phyloP scores from a whole-genome alignment of 2,797 vertebrate genomes.

The Craterocephalus amniculus region DNA sequence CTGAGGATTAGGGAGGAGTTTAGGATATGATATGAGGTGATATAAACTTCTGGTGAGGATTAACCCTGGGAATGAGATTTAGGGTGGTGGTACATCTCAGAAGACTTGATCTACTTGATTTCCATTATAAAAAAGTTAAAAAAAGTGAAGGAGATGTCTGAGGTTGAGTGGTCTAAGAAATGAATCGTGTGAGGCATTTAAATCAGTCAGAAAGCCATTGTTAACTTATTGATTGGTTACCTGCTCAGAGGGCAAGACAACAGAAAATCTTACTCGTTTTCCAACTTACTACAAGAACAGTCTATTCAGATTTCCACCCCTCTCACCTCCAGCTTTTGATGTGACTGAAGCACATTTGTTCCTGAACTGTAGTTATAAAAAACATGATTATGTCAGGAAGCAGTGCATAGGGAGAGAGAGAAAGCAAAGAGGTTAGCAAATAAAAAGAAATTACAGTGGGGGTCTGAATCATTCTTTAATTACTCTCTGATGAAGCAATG shows the following conservation, averaged over 20 bases:
- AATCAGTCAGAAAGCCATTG: no score
- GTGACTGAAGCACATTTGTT: not conserved
- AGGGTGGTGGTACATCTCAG: not conserved
- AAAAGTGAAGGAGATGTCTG: not conserved
- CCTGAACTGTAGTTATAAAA: not conserved
- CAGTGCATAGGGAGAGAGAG: not conserved
- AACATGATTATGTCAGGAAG: not conserved
- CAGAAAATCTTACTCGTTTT: not conserved
- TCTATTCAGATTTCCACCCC: no score
- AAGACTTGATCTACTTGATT: not conserved
- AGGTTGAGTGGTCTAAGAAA: not conserved
- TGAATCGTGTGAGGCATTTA: no score
- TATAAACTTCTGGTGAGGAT: not conserved
- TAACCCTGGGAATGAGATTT: not conserved
- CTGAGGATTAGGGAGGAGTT: not conserved
- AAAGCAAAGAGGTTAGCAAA: no score
- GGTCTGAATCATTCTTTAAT: constrained; percentile 34
- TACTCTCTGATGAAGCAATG: constrained; percentile 46
- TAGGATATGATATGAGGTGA: not conserved
- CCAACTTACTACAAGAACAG: not conserved
- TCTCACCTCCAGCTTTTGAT: not conserved
- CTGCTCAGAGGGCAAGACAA: not conserved
- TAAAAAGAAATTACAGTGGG: no score
- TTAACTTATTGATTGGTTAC: no score
- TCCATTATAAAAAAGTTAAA: not conserved